A percentile compares a stretch with the other conserved stretches of the same genome.
Conservation (phyloP, 1,140 invertebrate species). For the Euglossa dilemma region DNA sequence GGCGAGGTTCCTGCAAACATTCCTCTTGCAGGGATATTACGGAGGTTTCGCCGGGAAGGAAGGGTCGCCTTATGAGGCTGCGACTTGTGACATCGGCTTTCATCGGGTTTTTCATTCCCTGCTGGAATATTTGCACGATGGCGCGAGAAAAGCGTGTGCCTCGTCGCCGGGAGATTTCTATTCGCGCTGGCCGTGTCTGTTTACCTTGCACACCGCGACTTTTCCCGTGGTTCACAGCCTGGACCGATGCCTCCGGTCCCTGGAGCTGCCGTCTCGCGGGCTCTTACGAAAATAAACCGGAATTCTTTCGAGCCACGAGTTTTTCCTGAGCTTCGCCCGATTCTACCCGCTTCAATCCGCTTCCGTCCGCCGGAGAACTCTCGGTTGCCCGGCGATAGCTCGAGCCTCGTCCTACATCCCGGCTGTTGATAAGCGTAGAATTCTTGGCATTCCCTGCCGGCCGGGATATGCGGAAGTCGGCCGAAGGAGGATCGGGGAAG, state of each 20-base stretch:
- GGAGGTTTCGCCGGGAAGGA: neutral
- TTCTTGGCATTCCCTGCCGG: neutral
- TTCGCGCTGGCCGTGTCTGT: constrained; percentile 36
- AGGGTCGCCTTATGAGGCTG: constrained; percentile 6
- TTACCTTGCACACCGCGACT: constrained; percentile 23
- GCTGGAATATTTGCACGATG: constrained; percentile 40
- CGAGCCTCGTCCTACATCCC: neutral
- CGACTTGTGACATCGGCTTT: constrained; percentile 22
- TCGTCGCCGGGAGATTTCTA: constrained; percentile 39
- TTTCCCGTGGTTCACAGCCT: constrained; percentile 11
- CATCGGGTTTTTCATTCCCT: constrained; percentile 37
- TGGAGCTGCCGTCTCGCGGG: neutral
- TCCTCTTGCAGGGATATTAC: constrained; percentile 10
- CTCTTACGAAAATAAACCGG: constrained; percentile 45
- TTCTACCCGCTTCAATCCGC: neutral
- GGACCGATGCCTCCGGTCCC: neutral
- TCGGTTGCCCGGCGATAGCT: neutral
- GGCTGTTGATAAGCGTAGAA: neutral
- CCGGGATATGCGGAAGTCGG: neutral
- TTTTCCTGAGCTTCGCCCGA: neutral
- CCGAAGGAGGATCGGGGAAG: too few species aligned
- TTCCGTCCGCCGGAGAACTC: too few species aligned
- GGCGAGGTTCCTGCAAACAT: neutral
- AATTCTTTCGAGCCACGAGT: constrained; percentile 19
- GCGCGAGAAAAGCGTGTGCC: constrained; percentile 12